phyloP scores from a whole-genome alignment of 2,113 vertebrate species.

The Chaenocephalus aceratus region DNA sequence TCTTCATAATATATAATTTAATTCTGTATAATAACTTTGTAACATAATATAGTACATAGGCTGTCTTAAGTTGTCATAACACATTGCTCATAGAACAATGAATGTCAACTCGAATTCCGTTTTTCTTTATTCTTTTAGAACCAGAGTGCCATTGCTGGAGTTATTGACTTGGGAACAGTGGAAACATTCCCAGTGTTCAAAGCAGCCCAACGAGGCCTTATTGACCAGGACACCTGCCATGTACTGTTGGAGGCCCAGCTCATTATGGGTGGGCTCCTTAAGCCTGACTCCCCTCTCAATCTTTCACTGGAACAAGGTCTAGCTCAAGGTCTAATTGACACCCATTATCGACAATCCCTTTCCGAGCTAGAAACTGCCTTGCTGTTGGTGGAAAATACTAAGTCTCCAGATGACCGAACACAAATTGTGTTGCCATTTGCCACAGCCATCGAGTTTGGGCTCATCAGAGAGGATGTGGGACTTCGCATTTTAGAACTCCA shows the following conservation, averaged over 20 bases:
- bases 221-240: conserved; percentile 94
- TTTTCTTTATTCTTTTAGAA: conserved; percentile 82
- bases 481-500: conserved; percentile 90
- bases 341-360: conserved; percentile 79
- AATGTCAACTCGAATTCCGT: not conserved
- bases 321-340: conserved; percentile 85
- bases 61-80: not conserved
- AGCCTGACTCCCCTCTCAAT: conserved; percentile 84
- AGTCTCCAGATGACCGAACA: conserved; percentile 37
- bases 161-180: conserved; percentile 94
- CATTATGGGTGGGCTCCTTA: conserved; percentile 87
- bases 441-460: conserved; percentile 85
- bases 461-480: conserved; percentile 86
- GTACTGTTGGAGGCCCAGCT: conserved; percentile 92
- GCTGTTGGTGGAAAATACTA: conserved; percentile 67
- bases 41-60: not conserved
- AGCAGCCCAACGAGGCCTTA: conserved; percentile 92
- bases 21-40: conserved; percentile 6
- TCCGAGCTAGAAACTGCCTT: conserved; percentile 84
- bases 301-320: conserved; percentile 88
- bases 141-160: conserved; percentile 88
- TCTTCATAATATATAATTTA: not conserved
- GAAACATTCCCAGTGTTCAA: conserved; percentile 93
- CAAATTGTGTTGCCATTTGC: conserved; percentile 78
- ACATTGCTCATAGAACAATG: not conserved